These are phyloP conservation scores for Trichosurus vulpecula DNA, from an alignment of 2,797 vertebrate species.

Conservation along the genomic window DNA sequence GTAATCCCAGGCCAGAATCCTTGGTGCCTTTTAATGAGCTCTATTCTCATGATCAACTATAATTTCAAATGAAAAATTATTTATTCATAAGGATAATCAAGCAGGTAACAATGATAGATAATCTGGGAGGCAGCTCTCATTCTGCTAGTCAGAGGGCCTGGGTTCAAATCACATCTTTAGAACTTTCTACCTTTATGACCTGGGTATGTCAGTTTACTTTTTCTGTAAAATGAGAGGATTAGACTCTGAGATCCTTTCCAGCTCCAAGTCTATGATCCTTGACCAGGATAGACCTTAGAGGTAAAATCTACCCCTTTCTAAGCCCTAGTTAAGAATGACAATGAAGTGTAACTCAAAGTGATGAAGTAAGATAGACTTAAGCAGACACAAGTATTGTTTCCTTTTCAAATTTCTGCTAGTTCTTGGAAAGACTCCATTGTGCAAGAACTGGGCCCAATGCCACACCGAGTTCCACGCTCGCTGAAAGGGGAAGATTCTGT, in stretches of 20 bases:
- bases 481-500: slow-evolving; percentile 37
- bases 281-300: not conserved
- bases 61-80: not conserved
- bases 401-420: not conserved
- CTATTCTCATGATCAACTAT: not conserved
- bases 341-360: not conserved
- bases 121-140: not conserved
- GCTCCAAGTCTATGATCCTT: not conserved
- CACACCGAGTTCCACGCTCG: not conserved
- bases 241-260: not conserved
- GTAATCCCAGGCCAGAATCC: not conserved
- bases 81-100: not conserved
- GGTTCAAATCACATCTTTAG: not conserved
- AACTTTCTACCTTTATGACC: not conserved
- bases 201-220: not conserved
- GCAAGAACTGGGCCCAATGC: not conserved
- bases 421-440: not conserved
- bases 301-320: not conserved
- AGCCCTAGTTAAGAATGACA: not conserved
- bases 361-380: not conserved
- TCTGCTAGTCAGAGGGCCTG: not conserved
- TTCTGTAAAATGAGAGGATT: not conserved
- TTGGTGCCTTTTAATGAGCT: not conserved
- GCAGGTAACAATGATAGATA: not conserved
- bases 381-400: not conserved